phyloP scores from a whole-genome alignment of 2,888 invertebrate species.

The Eueremaeus valkanovi region DNA sequence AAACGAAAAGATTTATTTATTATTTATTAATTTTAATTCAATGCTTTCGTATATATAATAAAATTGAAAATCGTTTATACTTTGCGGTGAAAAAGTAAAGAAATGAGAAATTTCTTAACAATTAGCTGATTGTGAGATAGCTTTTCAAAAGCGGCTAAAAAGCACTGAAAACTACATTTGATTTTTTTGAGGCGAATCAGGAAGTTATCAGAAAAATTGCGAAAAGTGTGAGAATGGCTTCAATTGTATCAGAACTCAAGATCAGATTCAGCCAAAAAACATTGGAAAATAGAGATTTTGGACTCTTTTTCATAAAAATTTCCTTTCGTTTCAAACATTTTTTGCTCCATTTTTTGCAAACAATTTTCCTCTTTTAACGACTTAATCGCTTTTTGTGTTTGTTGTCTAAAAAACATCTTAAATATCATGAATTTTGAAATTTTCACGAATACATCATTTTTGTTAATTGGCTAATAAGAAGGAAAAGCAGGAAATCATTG shows the following conservation, averaged over 20 bases:
- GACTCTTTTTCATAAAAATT: background rate
- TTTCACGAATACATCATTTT: background rate
- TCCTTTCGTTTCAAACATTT: background rate
- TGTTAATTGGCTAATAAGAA: background rate
- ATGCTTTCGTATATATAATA: background rate
- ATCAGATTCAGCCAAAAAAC: background rate
- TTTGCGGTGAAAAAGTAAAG: background rate
- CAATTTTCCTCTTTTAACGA: background rate
- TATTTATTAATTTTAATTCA: background rate
- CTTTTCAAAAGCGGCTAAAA: no score
- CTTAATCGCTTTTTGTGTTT: background rate
- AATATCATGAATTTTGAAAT: background rate
- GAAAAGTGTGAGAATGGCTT: background rate
- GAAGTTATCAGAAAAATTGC: conserved; percentile 1
- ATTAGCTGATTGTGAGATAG: background rate
- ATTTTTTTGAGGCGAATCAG: conserved; percentile 1
- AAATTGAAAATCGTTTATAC: background rate
- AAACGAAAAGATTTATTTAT: background rate
- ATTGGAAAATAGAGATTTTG: background rate
- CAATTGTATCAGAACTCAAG: background rate
- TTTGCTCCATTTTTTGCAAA: background rate
- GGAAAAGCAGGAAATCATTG: background rate
- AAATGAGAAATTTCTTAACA: background rate
- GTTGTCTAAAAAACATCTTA: background rate
- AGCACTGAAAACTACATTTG: no score